Evolutionary conservation across 2,797 vertebrate genomes (phyloP).

Genomic region (Heteromormyrus szaboi): DNA sequence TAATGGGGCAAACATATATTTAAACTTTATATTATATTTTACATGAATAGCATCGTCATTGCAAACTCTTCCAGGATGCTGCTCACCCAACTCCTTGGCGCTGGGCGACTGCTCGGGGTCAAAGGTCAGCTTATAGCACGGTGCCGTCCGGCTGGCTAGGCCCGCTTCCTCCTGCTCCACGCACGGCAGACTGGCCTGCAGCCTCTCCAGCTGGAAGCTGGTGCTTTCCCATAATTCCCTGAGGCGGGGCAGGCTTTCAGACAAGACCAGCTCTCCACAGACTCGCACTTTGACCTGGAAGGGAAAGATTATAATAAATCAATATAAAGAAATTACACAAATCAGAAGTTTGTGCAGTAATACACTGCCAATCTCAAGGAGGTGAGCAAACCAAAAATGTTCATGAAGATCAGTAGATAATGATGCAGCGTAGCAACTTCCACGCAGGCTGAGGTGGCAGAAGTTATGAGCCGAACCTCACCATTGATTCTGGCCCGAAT

Average conservation of each 20-base stretch:
- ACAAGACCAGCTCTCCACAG: slow-evolving; percentile 62
- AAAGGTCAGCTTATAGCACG: slow-evolving; percentile 66
- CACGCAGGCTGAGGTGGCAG: not conserved
- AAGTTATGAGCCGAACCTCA: slow-evolving; percentile 47
- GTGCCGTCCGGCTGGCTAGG: slow-evolving; percentile 64
- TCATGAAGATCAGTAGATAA: not conserved
- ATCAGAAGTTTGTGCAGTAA: not conserved
- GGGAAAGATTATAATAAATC: not conserved
- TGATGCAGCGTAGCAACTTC: not conserved
- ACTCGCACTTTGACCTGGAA: slow-evolving; percentile 65
- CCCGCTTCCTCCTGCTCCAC: slow-evolving; percentile 72
- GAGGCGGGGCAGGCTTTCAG: slow-evolving; percentile 62
- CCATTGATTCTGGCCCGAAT: slow-evolving; percentile 68
- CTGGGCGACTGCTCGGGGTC: slow-evolving; percentile 55
- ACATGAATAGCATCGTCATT: not conserved
- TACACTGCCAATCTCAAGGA: not conserved
- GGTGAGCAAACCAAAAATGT: not conserved
- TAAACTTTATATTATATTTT: not conserved
- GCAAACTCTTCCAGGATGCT: not conserved
- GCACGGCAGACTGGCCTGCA: slow-evolving; percentile 69
- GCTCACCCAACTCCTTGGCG: slow-evolving; percentile 57
- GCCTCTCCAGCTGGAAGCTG: slow-evolving; percentile 78
- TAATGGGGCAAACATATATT: not conserved
- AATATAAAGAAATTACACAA: not conserved
- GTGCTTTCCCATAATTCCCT: slow-evolving; percentile 80